phyloP scores from a whole-genome alignment of 2,797 vertebrate species.

The Coccyzus lansbergi region DNA sequence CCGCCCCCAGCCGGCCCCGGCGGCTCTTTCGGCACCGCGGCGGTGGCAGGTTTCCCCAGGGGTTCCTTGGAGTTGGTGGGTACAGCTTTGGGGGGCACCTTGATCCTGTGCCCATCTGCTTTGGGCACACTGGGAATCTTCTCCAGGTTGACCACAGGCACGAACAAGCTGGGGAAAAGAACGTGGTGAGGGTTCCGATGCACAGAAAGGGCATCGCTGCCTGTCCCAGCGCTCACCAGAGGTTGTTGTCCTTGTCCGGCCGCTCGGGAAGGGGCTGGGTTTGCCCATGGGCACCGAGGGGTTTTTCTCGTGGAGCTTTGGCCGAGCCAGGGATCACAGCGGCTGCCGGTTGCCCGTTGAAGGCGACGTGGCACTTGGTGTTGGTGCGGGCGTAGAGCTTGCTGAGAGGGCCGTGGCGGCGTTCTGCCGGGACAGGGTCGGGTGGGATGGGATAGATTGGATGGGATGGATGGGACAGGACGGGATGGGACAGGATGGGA shows the following conservation, averaged over 20 bases:
- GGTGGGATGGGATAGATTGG: no score
- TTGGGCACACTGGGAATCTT: slow-evolving; percentile 86
- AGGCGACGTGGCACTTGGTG: slow-evolving; percentile 80
- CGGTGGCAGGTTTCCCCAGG: slow-evolving; percentile 61
- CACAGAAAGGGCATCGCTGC: fast-evolving
- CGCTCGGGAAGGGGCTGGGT: slow-evolving; percentile 80
- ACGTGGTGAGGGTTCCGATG: not conserved
- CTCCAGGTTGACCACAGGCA: slow-evolving; percentile 85
- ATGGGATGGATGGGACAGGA: no score
- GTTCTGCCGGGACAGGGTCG: slow-evolving; percentile 72
- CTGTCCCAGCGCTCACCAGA: slow-evolving; percentile 80
- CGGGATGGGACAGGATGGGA: not conserved
- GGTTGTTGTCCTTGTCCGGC: slow-evolving; percentile 84
- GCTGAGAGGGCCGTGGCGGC: slow-evolving; percentile 88
- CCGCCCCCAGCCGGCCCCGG: slow-evolving; percentile 66
- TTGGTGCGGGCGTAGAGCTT: slow-evolving; percentile 84
- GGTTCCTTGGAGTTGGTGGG: slow-evolving; percentile 78
- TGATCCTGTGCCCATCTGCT: slow-evolving; percentile 83
- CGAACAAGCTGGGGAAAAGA: slow-evolving; percentile 81
- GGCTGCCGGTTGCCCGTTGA: slow-evolving; percentile 81
- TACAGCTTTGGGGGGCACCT: slow-evolving; percentile 79
- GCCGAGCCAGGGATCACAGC: slow-evolving; percentile 69
- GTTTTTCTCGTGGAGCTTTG: slow-evolving; percentile 79
- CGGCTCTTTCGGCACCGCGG: slow-evolving; percentile 72
- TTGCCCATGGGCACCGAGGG: slow-evolving; percentile 72